Conservation (phyloP, 2,797 vertebrate species). For the Heteromormyrus szaboi region DNA sequence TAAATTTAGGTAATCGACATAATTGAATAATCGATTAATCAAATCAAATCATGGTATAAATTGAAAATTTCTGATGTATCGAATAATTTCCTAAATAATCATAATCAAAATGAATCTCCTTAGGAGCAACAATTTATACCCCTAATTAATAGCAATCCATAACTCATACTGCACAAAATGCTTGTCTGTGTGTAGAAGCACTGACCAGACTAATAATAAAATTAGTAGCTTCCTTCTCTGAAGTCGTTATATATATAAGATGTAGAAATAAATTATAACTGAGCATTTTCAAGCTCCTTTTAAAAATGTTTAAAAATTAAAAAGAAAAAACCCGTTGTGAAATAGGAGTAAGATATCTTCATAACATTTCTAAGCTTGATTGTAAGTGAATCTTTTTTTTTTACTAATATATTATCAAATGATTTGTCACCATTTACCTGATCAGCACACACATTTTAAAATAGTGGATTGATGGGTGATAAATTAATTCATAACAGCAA, state of each 20-base stretch:
- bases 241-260: neutral
- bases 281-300: neutral
- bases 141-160: neutral
- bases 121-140: neutral
- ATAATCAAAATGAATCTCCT: neutral
- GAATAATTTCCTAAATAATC: neutral
- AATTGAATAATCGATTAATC: neutral
- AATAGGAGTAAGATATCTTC: neutral
- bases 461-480: neutral
- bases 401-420: neutral
- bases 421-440: neutral
- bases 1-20: neutral
- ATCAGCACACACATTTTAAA: neutral
- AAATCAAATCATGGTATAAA: neutral
- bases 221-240: neutral
- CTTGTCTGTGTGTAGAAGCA: neutral
- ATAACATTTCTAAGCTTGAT: neutral
- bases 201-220: neutral
- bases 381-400: neutral
- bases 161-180: neutral
- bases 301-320: neutral
- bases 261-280: neutral
- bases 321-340: neutral
- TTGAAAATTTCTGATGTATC: neutral
- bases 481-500: neutral